Evolutionary conservation across 2,113 vertebrate species (phyloP).

Genomic region (Trogon melanurus): DNA sequence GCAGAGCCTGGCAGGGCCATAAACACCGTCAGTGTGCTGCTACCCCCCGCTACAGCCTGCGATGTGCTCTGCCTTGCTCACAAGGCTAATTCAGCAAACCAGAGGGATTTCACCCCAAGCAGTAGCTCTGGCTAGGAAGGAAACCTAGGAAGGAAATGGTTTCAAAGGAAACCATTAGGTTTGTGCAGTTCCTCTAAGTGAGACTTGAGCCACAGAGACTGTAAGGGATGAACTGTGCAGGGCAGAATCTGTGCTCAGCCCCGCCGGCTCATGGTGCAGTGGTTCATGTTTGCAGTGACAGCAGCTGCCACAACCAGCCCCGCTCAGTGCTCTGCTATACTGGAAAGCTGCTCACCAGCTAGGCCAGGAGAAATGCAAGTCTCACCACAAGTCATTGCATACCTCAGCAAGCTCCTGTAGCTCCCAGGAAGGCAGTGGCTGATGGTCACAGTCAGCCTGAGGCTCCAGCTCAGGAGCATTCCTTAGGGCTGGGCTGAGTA

Average conservation of each 20-base stretch:
- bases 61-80: not conserved
- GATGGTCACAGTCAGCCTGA: not conserved
- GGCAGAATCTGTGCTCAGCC: not conserved
- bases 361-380: not conserved
- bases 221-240: not conserved
- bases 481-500: not conserved
- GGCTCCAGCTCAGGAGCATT: not conserved
- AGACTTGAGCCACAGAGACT: not conserved
- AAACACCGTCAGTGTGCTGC: rapidly evolving
- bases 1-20: not conserved
- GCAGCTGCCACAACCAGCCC: not conserved
- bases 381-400: not conserved
- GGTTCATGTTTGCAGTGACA: not conserved
- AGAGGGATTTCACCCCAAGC: not conserved
- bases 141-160: no score
- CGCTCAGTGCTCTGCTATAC: rapidly evolving
- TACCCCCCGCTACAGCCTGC: not conserved
- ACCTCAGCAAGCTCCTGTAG: not conserved
- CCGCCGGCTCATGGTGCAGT: not conserved
- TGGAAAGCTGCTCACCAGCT: not conserved
- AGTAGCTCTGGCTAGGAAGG: not conserved
- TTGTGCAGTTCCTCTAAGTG: not conserved
- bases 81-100: not conserved
- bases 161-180: not conserved
- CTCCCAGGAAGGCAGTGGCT: not conserved